Conservation (phyloP, 2,113 vertebrate genomes). For the Crocuta crocuta region DNA sequence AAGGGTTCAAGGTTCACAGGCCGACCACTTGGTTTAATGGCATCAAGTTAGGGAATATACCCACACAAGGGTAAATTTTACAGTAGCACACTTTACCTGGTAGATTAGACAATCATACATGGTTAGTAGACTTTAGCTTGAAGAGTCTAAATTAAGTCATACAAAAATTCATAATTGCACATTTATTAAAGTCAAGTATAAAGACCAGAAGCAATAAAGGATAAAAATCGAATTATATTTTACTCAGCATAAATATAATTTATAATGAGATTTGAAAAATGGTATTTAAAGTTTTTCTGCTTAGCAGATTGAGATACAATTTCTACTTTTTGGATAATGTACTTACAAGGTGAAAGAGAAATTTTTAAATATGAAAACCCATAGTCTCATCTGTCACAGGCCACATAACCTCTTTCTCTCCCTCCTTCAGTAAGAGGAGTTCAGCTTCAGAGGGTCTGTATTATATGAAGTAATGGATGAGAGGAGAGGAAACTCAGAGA, state of each 20-base stretch:
- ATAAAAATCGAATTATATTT: slow-evolving; percentile 15
- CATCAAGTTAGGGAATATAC: background rate
- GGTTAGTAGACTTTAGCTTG: slow-evolving; percentile 2
- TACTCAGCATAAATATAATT: slow-evolving; percentile 16
- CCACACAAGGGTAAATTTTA: background rate
- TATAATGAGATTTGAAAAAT: slow-evolving; percentile 5
- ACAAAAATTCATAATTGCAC: slow-evolving; percentile 2
- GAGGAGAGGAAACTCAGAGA: background rate
- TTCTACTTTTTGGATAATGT: slow-evolving; percentile 22
- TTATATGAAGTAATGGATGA: background rate
- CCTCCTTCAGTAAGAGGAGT: background rate
- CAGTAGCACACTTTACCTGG: background rate
- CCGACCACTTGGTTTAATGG: background rate
- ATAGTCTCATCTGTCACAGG: background rate
- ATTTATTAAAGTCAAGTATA: slow-evolving; percentile 44
- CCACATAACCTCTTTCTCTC: background rate
- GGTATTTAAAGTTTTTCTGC: background rate
- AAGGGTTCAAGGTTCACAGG: background rate
- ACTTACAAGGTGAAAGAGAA: slow-evolving; percentile 3
- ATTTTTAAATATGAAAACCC: background rate
- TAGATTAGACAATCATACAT: background rate
- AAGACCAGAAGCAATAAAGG: slow-evolving; percentile 52
- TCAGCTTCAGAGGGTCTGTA: background rate
- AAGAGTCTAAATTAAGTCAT: slow-evolving; percentile 15
- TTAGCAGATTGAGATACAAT: slow-evolving; percentile 15